phyloP scores from a whole-genome alignment of 35 echinoderm and acorn worm species.

The Ophiothrix spiculata region DNA sequence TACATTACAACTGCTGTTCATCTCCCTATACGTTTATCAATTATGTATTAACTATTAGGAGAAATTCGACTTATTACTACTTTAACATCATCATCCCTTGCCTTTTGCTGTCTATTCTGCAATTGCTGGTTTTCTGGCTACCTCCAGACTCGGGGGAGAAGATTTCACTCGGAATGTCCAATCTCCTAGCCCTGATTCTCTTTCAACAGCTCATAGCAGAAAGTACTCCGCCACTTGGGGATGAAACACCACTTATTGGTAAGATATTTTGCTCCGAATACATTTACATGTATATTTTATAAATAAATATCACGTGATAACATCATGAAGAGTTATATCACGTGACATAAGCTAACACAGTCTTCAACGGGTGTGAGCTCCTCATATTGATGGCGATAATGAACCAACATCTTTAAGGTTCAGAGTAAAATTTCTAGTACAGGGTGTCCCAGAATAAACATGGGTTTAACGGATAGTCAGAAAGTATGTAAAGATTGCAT shows the following conservation, averaged over 20 bases:
- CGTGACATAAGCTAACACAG: no score
- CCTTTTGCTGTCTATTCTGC: constrained; percentile 30
- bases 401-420: no score
- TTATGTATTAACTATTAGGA: not conserved
- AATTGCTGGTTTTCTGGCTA: constrained; percentile 47
- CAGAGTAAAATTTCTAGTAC: no score
- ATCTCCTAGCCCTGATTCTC: constrained; percentile 49
- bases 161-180: constrained; percentile 50
- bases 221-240: constrained; percentile 34
- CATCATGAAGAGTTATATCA: not conserved
- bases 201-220: constrained; percentile 59
- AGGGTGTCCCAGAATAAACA: no score
- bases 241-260: constrained; percentile 56
- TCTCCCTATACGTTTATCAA: constrained; percentile 10
- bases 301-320: not conserved
- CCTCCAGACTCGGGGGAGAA: constrained; percentile 65
- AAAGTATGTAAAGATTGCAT: no score
- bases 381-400: no score
- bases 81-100: constrained; percentile 44
- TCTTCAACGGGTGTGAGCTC: no score
- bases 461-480: no score
- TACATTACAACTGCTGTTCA: constrained; percentile 11
- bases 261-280: not conserved
- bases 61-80: not conserved
- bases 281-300: not conserved